Evolutionary conservation across 2,797 vertebrate genomes (phyloP).

Genomic region (Scolopax bukidnonensis): DNA sequence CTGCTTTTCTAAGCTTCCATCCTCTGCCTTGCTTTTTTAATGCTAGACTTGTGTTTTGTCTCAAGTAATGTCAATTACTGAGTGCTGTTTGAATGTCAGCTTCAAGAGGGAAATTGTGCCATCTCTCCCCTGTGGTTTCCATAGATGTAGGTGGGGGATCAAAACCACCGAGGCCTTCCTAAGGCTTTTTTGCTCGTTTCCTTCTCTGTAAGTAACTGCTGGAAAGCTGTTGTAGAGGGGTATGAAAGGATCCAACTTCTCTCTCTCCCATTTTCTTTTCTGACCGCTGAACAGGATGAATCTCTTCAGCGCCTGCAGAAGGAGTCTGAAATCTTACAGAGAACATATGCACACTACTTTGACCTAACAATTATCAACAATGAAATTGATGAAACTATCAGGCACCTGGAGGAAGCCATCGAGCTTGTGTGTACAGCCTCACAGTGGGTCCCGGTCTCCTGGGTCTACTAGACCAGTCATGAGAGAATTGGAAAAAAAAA

Average conservation of each 20-base stretch:
- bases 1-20: conserved; percentile 29
- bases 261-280: conserved; percentile 45
- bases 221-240: not conserved
- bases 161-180: not conserved
- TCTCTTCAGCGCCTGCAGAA: conserved; percentile 98
- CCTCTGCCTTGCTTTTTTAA: not conserved
- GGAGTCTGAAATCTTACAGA: conserved; percentile 97
- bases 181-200: not conserved
- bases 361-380: conserved; percentile 99
- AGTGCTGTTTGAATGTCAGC: conserved; percentile 4
- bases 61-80: not conserved
- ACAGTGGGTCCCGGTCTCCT: conserved; percentile 98
- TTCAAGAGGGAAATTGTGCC: not conserved
- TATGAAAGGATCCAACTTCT: conserved; percentile 16
- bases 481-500: conserved; percentile 60
- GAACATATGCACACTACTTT: conserved; percentile 98
- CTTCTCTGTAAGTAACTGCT: not conserved
- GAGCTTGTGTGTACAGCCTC: conserved; percentile 93
- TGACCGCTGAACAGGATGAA: conserved; percentile 83
- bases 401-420: conserved; percentile 96
- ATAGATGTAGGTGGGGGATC: not conserved
- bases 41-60: not conserved
- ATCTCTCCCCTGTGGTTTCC: not conserved
- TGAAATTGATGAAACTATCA: conserved; percentile 98
- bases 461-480: conserved; percentile 90